Conservation (phyloP, 2,113 vertebrate genomes). For the Oreocharis arfaki region DNA sequence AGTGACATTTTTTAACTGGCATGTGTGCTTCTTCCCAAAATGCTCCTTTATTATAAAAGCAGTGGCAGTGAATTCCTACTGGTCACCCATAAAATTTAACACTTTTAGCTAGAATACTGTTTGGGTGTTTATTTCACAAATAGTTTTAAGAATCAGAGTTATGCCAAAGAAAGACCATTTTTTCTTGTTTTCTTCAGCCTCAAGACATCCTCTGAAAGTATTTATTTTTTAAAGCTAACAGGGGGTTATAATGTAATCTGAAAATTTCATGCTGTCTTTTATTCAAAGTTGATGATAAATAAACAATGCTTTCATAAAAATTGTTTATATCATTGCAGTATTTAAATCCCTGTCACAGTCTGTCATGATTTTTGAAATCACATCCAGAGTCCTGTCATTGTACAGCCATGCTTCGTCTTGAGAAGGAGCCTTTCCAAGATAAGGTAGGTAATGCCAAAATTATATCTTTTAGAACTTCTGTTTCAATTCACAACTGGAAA, state of each 20-base stretch:
- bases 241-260: accelerated
- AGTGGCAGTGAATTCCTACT: not conserved
- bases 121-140: not conserved
- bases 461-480: not conserved
- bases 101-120: accelerated
- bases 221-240: not conserved
- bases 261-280: not conserved
- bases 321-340: not conserved
- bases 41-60: not conserved
- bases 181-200: not conserved
- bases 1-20: not conserved
- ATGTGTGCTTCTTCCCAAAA: not conserved
- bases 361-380: not conserved
- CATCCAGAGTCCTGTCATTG: not conserved
- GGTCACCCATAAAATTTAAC: not conserved
- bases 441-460: not conserved
- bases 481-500: not conserved
- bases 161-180: not conserved
- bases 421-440: not conserved
- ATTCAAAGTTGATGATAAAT: not conserved
- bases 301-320: not conserved
- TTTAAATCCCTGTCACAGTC: not conserved
- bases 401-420: not conserved
- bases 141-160: not conserved
- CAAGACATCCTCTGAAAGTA: not conserved